Evolutionary conservation across 2,888 invertebrate genomes (phyloP).

Genomic region (Drosophila vallismaia): DNA sequence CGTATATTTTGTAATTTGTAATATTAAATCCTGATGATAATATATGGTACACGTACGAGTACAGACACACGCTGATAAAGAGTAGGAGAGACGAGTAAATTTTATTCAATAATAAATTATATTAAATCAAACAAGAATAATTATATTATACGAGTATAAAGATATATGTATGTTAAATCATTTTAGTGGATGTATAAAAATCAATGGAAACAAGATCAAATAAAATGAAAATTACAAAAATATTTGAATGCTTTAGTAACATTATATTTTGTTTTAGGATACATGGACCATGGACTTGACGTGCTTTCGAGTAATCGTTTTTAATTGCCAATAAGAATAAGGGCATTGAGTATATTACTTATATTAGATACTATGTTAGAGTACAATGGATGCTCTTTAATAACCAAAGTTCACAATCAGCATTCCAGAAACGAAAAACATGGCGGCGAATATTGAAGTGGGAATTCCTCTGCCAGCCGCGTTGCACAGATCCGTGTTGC

Average conservation of each 20-base stretch:
- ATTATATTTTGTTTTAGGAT: conserved; percentile 4
- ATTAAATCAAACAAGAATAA: conserved; percentile 47
- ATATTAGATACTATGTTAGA: background rate
- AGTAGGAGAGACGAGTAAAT: conserved; percentile 50
- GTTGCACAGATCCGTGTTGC: conserved; percentile 71
- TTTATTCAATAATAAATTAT: conserved; percentile 64
- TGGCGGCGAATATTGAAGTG: background rate
- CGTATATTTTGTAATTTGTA: conserved; percentile 38
- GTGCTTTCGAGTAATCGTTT: background rate
- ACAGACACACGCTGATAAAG: conserved; percentile 35
- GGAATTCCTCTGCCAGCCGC: conserved; percentile 6
- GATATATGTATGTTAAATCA: conserved; percentile 75
- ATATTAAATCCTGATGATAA: conserved; percentile 19
- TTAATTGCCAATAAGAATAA: background rate
- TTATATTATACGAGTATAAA: conserved; percentile 47
- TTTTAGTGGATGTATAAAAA: conserved; percentile 75
- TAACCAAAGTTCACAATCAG: conserved; percentile 1
- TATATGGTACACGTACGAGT: conserved; percentile 51
- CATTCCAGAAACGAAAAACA: conserved; percentile 3
- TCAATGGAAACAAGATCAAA: conserved; percentile 48
- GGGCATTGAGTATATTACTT: background rate
- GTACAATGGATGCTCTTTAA: background rate
- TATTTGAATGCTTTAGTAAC: background rate
- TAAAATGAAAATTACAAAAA: conserved; percentile 43
- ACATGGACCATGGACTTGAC: background rate